A percentile compares a stretch with the other conserved stretches of the same genome.
Evolutionary conservation across 2,888 invertebrate species (phyloP).

Genomic region (Ennomos fuscantarius): DNA sequence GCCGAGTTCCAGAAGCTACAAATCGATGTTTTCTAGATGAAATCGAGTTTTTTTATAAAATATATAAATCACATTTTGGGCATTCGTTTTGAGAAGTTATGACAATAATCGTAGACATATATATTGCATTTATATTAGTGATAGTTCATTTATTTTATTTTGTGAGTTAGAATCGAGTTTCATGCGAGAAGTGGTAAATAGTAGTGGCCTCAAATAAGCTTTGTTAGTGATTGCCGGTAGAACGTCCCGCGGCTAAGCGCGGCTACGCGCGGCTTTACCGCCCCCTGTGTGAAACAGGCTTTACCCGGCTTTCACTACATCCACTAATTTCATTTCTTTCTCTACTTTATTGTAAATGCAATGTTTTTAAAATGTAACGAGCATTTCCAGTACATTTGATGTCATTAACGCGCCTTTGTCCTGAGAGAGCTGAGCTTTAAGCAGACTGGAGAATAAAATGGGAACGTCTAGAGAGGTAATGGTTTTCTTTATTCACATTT

Average conservation of each 20-base stretch:
- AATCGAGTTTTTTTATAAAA: too few relatives aligned
- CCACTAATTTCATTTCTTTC: slow-evolving; percentile 52
- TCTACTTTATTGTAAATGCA: slow-evolving; percentile 30
- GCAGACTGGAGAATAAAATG: slow-evolving; percentile 22
- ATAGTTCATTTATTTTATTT: too few relatives aligned
- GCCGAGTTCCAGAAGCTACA: not conserved
- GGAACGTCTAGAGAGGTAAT: slow-evolving; percentile 27
- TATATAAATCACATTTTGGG: too few relatives aligned
- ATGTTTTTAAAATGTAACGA: slow-evolving; percentile 36
- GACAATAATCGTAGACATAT: too few relatives aligned
- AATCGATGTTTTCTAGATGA: too few relatives aligned
- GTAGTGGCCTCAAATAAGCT: slow-evolving; percentile 59
- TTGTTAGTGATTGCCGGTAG: slow-evolving; percentile 55
- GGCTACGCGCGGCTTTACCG: slow-evolving; percentile 36
- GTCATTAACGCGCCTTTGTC: slow-evolving; percentile 35
- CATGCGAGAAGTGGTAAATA: slow-evolving; percentile 43
- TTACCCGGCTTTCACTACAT: slow-evolving; percentile 35
- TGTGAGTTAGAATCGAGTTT: not conserved
- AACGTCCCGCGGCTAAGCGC: slow-evolving; percentile 36
- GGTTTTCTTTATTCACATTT: slow-evolving; percentile 30
- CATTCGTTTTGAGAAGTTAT: too few relatives aligned
- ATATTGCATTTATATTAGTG: too few relatives aligned
- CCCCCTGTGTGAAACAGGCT: slow-evolving; percentile 26
- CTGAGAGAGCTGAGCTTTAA: slow-evolving; percentile 14
- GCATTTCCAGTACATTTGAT: slow-evolving; percentile 39